phyloP scores from a whole-genome alignment of 2,888 invertebrate species.

The Protodeltote pygarga region DNA sequence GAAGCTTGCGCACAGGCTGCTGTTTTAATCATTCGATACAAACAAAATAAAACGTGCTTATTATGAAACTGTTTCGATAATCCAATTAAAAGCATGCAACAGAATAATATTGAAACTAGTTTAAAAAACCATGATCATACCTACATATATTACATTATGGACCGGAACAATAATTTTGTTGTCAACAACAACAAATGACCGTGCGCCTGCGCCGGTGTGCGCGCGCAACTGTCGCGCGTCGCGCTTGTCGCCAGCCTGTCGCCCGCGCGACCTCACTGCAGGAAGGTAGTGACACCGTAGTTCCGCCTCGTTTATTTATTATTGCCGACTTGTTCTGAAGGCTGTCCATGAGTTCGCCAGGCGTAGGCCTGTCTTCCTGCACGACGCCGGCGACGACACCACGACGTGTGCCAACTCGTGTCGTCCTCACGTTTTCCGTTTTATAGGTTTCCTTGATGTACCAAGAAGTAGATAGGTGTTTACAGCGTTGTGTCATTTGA shows the following conservation, averaged over 20 bases:
- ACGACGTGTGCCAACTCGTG: background rate
- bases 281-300: conserved; percentile 44
- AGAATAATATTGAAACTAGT: conserved; percentile 23
- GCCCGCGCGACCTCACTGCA: conserved; percentile 27
- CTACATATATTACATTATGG: conserved; percentile 5
- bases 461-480: background rate
- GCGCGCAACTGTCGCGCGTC: conserved; percentile 24
- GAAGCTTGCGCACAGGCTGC: too few species aligned
- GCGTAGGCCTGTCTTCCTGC: conserved; percentile 23
- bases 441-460: background rate
- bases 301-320: conserved; percentile 52
- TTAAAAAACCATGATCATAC: conserved; percentile 7
- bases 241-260: conserved; percentile 11
- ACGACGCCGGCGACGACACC: background rate
- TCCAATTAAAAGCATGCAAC: too few species aligned
- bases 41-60: too few species aligned
- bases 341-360: conserved; percentile 1
- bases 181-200: conserved; percentile 45
- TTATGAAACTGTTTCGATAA: too few species aligned
- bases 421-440: conserved; percentile 2
- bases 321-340: conserved; percentile 30
- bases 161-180: conserved; percentile 50
- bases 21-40: too few species aligned
- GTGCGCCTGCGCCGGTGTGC: conserved; percentile 24
- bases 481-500: background rate